These are phyloP conservation scores for Uropetala carovei DNA, from an alignment of 2,888 invertebrate species.

Conservation along the genomic window DNA sequence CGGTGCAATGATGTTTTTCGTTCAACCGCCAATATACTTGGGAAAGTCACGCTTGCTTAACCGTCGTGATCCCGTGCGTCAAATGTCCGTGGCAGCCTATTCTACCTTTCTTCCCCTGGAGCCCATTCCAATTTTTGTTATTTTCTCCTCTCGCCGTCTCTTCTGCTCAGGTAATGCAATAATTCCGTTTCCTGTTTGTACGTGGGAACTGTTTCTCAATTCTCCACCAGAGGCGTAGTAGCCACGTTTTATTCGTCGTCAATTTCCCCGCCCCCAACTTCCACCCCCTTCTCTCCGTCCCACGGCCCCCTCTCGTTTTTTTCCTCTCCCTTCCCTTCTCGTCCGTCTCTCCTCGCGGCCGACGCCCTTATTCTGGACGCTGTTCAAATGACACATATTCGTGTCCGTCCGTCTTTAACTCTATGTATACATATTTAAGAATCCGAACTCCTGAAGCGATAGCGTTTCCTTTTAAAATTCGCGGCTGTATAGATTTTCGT, in stretches of 20 bases:
- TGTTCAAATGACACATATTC: conserved; percentile 28
- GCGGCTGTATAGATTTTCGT: background rate
- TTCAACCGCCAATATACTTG: too few relatives aligned
- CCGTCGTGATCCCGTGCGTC: too few relatives aligned
- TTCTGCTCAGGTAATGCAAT: conserved; percentile 44
- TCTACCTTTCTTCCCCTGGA: background rate
- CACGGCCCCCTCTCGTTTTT: too few relatives aligned
- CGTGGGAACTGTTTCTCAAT: conserved; percentile 60
- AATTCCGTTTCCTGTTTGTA: conserved; percentile 49
- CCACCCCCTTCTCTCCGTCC: background rate
- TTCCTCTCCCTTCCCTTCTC: background rate
- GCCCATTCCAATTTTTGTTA: background rate
- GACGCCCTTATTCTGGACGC: conserved; percentile 28
- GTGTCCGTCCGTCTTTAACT: conserved; percentile 9
- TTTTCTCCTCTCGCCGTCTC: background rate
- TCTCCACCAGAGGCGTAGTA: conserved; percentile 2
- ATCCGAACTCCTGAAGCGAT: background rate
- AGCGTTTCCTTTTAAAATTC: background rate
- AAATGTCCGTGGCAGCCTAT: background rate
- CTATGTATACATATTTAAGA: background rate
- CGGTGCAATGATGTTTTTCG: too few relatives aligned
- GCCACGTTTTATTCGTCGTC: background rate
- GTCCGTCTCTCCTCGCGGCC: background rate
- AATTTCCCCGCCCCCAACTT: background rate
- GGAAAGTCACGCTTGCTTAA: too few relatives aligned